Percentiles rank a stretch among this genome's conserved stretches.
These are phyloP conservation scores for Gyps fulvus DNA, from an alignment of 2,113 vertebrate species.

Conservation along the genomic window DNA sequence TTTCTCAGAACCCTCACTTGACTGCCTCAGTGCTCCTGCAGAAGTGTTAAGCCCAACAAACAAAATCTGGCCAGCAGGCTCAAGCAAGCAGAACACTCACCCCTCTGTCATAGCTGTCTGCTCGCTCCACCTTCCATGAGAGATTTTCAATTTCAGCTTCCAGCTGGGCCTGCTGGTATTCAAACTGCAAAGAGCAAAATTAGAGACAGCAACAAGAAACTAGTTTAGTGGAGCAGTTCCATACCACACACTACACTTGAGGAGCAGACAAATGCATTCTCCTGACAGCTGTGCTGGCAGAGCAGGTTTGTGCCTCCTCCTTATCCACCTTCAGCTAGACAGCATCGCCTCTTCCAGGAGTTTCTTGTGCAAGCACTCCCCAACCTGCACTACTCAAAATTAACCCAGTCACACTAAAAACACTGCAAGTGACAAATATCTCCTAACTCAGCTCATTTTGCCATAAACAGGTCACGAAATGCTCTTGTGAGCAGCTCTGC, in stretches of 20 bases:
- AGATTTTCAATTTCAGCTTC: conserved; percentile 99
- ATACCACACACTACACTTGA: background rate
- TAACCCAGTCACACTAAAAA: background rate
- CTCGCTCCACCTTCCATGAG: conserved; percentile 98
- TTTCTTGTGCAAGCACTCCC: background rate
- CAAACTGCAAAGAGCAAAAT: conserved; percentile 81
- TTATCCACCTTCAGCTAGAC: background rate
- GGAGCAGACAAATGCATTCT: background rate
- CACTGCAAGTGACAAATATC: background rate
- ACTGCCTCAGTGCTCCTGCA: background rate
- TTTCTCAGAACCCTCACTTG: background rate
- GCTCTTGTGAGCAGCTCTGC: background rate
- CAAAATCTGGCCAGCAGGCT: background rate
- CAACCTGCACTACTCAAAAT: background rate
- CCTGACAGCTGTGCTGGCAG: background rate
- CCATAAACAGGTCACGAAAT: background rate
- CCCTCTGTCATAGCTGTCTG: conserved; percentile 96
- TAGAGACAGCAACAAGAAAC: background rate
- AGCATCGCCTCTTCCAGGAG: background rate
- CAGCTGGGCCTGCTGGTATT: conserved; percentile 98
- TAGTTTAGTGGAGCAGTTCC: background rate
- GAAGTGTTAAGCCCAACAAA: background rate
- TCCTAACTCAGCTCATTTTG: background rate
- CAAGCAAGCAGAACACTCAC: conserved; percentile 68
- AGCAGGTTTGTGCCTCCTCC: background rate